Conservation (phyloP, 1,140 invertebrate genomes). For the Heliconius himera region DNA sequence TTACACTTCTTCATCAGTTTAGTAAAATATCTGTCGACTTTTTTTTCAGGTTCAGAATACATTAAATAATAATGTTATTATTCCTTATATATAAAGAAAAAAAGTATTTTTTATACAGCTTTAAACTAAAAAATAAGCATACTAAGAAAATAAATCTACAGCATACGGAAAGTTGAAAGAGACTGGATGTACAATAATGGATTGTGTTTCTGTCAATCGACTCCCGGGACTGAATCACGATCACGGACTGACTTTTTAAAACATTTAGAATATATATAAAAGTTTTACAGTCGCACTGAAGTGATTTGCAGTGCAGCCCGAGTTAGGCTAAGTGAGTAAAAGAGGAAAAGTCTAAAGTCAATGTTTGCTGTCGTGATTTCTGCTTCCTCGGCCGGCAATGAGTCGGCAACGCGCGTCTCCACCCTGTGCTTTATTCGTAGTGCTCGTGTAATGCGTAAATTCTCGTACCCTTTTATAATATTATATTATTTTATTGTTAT, state of each 20-base stretch:
- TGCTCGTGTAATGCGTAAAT: background rate
- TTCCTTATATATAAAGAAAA: too few relatives aligned
- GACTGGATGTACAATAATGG: slow-evolving; percentile 51
- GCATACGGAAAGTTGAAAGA: slow-evolving; percentile 23
- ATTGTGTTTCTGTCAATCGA: slow-evolving; percentile 56
- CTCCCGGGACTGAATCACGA: slow-evolving; percentile 55
- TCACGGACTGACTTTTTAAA: slow-evolving; percentile 60
- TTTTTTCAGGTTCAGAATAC: too few relatives aligned
- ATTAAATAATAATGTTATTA: too few relatives aligned
- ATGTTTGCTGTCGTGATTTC: slow-evolving; percentile 79
- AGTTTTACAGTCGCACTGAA: slow-evolving; percentile 65
- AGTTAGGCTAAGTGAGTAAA: slow-evolving; percentile 77
- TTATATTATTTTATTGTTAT: background rate
- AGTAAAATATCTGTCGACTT: too few relatives aligned
- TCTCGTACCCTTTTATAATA: background rate
- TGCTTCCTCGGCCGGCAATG: slow-evolving; percentile 54
- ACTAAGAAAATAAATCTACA: slow-evolving; percentile 32
- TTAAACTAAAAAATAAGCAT: background rate
- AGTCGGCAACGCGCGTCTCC: slow-evolving; percentile 52
- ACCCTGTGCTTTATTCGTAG: slow-evolving; percentile 9
- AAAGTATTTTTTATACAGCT: too few relatives aligned
- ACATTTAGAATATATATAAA: slow-evolving; percentile 72
- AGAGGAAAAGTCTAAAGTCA: slow-evolving; percentile 77
- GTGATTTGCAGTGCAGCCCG: slow-evolving; percentile 69
- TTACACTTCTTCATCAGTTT: too few relatives aligned